phyloP scores from a whole-genome alignment of 2,797 vertebrate genomes.

The Lemur catta region DNA sequence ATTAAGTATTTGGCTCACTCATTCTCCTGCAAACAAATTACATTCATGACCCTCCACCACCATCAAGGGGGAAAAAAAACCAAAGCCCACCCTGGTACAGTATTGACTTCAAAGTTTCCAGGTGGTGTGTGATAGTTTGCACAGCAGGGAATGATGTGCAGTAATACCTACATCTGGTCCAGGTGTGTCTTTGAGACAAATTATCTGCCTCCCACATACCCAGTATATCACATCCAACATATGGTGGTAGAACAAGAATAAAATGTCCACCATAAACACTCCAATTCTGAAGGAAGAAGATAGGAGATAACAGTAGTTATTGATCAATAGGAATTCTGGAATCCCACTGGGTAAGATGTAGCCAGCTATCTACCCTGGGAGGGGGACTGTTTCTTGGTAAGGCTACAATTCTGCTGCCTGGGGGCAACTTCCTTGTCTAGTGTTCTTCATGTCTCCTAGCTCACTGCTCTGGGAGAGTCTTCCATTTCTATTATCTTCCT shows the following conservation, averaged over 20 bases:
- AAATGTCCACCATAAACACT: background rate
- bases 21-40: background rate
- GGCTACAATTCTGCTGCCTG: background rate
- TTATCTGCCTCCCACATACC: background rate
- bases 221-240: background rate
- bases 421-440: background rate
- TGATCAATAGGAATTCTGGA: background rate
- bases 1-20: background rate
- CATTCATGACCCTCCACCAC: background rate
- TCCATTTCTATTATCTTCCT: background rate
- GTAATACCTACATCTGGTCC: background rate
- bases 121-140: background rate
- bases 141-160: background rate
- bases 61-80: background rate
- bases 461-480: background rate
- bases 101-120: background rate
- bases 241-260: background rate
- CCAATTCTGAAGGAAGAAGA: background rate
- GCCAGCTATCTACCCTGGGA: background rate
- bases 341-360: background rate
- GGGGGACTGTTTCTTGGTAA: background rate
- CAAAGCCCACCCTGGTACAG: background rate
- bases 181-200: background rate
- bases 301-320: too few relatives aligned
- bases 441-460: background rate